Percentiles rank a stretch among this genome's conserved stretches.
Evolutionary conservation across 1,140 invertebrate species (phyloP).

Genomic region (Apis florea): DNA sequence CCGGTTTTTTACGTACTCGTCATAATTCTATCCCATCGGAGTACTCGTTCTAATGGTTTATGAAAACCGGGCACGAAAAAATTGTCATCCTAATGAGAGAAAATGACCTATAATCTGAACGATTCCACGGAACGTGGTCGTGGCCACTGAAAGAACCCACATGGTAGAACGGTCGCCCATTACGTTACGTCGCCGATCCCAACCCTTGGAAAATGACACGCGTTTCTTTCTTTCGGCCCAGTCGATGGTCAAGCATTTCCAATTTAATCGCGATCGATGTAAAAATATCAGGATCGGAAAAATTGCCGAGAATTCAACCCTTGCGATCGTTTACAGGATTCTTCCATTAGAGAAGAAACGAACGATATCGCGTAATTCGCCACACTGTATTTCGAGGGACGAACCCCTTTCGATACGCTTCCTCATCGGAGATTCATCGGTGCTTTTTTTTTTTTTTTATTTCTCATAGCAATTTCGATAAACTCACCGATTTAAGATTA

Average conservation of each 20-base stretch:
- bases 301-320: conserved; percentile 32
- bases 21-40: background rate
- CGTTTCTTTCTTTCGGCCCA: background rate
- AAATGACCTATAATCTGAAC: conserved; percentile 52
- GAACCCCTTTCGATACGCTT: conserved; percentile 39
- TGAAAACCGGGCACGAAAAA: conserved; percentile 32
- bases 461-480: conserved; percentile 39
- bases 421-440: conserved; percentile 33
- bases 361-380: background rate
- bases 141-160: background rate
- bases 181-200: background rate
- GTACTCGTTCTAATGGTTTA: conserved; percentile 31
- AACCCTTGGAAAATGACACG: background rate
- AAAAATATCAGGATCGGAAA: background rate
- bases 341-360: background rate
- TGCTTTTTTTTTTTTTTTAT: background rate
- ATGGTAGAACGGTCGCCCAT: background rate
- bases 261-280: background rate
- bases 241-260: conserved; percentile 15
- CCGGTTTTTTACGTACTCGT: conserved; percentile 26
- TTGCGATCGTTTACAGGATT: conserved; percentile 26
- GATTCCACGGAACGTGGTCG: background rate
- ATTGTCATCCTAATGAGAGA: conserved; percentile 30
- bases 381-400: background rate
- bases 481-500: conserved; percentile 17